Evolutionary conservation across 2,888 invertebrate genomes (phyloP).

Genomic region (Dolomedes plantarius): DNA sequence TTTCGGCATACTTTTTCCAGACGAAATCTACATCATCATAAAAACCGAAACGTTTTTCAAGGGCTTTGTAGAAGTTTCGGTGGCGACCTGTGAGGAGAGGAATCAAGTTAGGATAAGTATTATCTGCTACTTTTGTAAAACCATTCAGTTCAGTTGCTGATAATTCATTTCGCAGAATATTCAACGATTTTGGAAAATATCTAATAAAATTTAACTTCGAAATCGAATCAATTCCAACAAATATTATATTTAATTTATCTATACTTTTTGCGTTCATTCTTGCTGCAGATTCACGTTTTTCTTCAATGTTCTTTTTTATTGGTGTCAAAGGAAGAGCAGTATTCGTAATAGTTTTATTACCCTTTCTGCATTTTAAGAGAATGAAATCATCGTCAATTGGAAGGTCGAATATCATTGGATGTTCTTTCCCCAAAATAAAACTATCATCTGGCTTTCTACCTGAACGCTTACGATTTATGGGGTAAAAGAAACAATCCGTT

Average conservation of each 20-base stretch:
- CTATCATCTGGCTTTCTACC: slow-evolving; percentile 56
- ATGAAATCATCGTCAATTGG: slow-evolving; percentile 70
- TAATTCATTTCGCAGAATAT: slow-evolving; percentile 81
- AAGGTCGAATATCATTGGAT: slow-evolving; percentile 64
- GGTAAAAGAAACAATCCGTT: slow-evolving; percentile 52
- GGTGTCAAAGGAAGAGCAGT: slow-evolving; percentile 50
- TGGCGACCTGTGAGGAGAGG: slow-evolving; percentile 74
- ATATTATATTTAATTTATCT: slow-evolving; percentile 81
- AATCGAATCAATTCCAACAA: slow-evolving; percentile 90
- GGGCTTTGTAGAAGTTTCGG: slow-evolving; percentile 68
- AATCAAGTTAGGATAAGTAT: slow-evolving; percentile 77
- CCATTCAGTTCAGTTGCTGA: slow-evolving; percentile 85
- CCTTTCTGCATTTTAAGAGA: slow-evolving; percentile 58
- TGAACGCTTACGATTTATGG: slow-evolving; percentile 37
- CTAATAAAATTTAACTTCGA: slow-evolving; percentile 86
- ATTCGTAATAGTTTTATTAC: slow-evolving; percentile 28
- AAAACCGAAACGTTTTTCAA: slow-evolving; percentile 49
- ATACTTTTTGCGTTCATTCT: neutral
- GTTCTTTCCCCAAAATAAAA: slow-evolving; percentile 50
- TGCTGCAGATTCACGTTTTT: slow-evolving; percentile 11
- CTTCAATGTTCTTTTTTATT: slow-evolving; percentile 62
- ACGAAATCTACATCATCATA: slow-evolving; percentile 75
- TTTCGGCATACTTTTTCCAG: slow-evolving; percentile 76
- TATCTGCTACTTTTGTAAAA: slow-evolving; percentile 81
- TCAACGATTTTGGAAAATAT: slow-evolving; percentile 84